These are phyloP conservation scores for Fundulus diaphanus DNA, from an alignment of 2,797 vertebrate species.

Conservation along the genomic window DNA sequence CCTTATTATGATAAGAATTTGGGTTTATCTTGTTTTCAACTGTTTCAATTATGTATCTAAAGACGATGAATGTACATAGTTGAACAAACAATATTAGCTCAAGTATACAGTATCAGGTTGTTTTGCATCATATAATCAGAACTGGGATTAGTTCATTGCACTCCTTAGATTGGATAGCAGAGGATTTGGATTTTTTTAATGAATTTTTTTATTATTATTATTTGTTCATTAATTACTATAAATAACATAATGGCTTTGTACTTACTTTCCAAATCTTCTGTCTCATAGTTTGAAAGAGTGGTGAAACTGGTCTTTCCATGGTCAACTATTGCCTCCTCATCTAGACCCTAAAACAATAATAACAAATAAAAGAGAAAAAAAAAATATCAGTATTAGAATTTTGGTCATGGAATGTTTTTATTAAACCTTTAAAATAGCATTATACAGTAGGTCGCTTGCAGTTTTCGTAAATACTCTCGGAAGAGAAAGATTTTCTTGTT, in stretches of 20 bases:
- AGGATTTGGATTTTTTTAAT: neutral
- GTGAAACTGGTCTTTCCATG: slow-evolving; percentile 94
- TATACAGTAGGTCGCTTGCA: neutral
- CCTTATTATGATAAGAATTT: too few species aligned
- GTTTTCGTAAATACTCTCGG: neutral
- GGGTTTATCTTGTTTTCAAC: too few species aligned
- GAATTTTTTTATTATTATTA: too few species aligned
- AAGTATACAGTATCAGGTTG: too few species aligned
- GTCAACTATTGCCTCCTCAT: slow-evolving; percentile 97
- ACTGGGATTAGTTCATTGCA: too few species aligned
- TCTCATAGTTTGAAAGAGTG: slow-evolving; percentile 92
- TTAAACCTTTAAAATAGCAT: neutral
- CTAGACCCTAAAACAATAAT: slow-evolving; percentile 84
- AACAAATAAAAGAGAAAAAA: neutral
- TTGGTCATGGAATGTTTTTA: neutral
- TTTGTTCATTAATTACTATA: too few species aligned
- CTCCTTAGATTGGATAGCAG: neutral
- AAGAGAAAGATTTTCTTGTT: too few species aligned
- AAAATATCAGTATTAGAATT: neutral
- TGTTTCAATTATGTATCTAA: too few species aligned
- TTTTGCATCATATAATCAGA: too few species aligned
- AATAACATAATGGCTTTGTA: slow-evolving; percentile 54
- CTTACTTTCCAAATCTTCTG: slow-evolving; percentile 96
- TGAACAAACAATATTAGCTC: too few species aligned
- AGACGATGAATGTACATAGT: too few species aligned